Evolutionary conservation across 1,140 invertebrate species (phyloP).

Genomic region (Orchesella cincta): DNA sequence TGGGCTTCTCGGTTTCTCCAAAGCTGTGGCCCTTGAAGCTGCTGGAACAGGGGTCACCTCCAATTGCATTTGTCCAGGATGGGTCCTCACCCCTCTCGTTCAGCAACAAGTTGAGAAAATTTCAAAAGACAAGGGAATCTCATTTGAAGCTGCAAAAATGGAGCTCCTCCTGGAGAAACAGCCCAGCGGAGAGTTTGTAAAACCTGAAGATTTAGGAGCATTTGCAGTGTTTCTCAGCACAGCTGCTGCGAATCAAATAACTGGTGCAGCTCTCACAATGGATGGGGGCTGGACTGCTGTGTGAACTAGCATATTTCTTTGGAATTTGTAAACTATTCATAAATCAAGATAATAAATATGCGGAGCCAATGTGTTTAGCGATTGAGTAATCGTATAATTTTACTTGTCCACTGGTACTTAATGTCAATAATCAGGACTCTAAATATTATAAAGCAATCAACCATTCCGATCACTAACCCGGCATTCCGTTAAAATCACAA

Average conservation of each 20-base stretch:
- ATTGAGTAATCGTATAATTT: no score
- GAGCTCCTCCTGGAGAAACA: conserved; percentile 35
- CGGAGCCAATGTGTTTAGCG: no score
- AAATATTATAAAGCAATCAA: no score
- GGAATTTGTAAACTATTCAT: no score
- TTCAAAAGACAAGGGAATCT: conserved; percentile 42
- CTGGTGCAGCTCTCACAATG: no score
- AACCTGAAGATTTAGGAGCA: conserved; percentile 40
- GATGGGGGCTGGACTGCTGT: no score
- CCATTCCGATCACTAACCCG: no score
- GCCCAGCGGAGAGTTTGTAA: conserved; percentile 37
- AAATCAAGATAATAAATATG: no score
- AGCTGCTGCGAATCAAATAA: conserved; percentile 34
- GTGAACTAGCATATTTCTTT: no score
- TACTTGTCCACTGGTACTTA: no score
- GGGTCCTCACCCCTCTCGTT: conserved; percentile 55
- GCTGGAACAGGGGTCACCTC: conserved; percentile 54
- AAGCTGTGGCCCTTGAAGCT: conserved; percentile 54
- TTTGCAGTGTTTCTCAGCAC: conserved; percentile 40
- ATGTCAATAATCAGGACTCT: no score
- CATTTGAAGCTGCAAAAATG: conserved; percentile 30
- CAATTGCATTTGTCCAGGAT: conserved; percentile 57
- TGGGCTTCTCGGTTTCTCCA: conserved; percentile 53
- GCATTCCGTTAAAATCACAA: no score
- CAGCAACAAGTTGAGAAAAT: conserved; percentile 50